Conservation (phyloP, 37 sponge, comb jelly and placozoan species). For the Mnemiopsis leidyi region DNA sequence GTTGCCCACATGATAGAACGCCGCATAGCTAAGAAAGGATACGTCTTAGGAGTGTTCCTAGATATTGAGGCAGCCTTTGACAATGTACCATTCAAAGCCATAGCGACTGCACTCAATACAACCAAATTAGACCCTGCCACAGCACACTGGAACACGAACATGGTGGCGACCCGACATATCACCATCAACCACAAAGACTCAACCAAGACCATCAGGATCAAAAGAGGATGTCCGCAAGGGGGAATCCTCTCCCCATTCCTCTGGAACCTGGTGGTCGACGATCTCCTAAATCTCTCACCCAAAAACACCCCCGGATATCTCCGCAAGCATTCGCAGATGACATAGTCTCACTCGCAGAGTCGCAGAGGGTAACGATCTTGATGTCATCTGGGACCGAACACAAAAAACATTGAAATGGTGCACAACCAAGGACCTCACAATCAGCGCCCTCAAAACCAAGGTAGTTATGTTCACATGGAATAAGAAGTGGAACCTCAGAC, state of each 20-base stretch:
- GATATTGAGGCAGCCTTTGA: not conserved
- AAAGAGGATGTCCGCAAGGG: not conserved
- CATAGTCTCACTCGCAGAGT: not conserved
- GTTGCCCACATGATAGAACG: not conserved
- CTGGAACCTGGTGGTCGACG: constrained; percentile 31
- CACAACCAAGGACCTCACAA: not conserved
- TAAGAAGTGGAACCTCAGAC: no score
- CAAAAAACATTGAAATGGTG: constrained; percentile 8
- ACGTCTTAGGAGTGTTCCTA: not conserved
- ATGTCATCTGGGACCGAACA: constrained; percentile 11
- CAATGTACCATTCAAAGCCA: not conserved
- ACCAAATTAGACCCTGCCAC: not conserved
- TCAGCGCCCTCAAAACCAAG: no score
- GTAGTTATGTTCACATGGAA: no score
- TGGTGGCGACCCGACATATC: not conserved
- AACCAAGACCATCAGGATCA: not conserved
- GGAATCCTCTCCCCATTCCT: constrained; percentile 20
- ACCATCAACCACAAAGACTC: not conserved
- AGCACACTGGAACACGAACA: not conserved
- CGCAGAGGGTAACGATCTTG: not conserved
- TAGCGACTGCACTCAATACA: no score
- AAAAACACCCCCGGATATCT: not conserved
- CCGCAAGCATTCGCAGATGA: constrained; percentile 7
- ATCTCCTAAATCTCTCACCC: not conserved
- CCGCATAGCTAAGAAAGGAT: not conserved